These are phyloP conservation scores for Galerucella nymphaeae DNA, from an alignment of 2,888 invertebrate species.

Conservation along the genomic window DNA sequence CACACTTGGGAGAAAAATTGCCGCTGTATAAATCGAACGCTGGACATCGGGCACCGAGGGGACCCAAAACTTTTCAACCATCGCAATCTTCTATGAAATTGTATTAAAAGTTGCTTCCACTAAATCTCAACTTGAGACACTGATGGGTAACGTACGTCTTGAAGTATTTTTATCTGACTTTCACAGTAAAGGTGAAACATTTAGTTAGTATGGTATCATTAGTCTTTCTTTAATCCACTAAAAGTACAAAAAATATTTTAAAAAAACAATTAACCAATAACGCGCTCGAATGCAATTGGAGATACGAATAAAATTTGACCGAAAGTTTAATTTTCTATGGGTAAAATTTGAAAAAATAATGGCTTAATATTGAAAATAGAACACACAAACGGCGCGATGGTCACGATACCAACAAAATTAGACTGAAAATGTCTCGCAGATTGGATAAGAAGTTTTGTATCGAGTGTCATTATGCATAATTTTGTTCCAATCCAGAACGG, in stretches of 20 bases:
- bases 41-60: constrained; percentile 42
- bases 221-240: neutral
- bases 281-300: no score
- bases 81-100: constrained; percentile 53
- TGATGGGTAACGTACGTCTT: constrained; percentile 49
- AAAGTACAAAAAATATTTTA: neutral
- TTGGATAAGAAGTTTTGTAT: no score
- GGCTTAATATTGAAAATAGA: no score
- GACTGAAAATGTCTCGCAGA: no score
- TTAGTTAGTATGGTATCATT: neutral
- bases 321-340: no score
- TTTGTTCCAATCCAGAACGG: no score
- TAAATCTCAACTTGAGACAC: constrained; percentile 54
- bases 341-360: no score
- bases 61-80: constrained; percentile 47
- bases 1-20: constrained; percentile 31
- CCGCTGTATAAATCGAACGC: constrained; percentile 47
- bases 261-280: no score
- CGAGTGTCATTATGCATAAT: no score
- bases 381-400: no score
- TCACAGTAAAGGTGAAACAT: neutral
- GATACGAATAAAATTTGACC: no score
- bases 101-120: constrained; percentile 53
- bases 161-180: constrained; percentile 28
- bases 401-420: no score